Percentiles rank a stretch among this genome's conserved stretches.
These are phyloP conservation scores for Eristalis tenax DNA, from an alignment of 2,888 invertebrate genomes.

Conservation along the genomic window DNA sequence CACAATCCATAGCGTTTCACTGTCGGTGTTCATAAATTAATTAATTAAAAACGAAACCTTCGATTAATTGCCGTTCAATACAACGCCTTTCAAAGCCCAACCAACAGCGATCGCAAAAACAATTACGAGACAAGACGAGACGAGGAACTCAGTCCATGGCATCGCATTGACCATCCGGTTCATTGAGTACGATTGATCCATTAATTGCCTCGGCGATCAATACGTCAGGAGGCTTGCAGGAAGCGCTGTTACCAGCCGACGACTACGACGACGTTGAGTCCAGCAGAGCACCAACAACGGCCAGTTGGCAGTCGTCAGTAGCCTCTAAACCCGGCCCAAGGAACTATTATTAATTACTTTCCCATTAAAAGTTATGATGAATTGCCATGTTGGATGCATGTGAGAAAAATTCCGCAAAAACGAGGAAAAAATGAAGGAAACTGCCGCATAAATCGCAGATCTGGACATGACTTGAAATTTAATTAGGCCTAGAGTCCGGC, in stretches of 20 bases:
- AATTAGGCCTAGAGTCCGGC: constrained; percentile 50
- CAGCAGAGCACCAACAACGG: constrained; percentile 16
- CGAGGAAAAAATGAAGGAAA: constrained; percentile 19
- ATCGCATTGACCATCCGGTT: constrained; percentile 29
- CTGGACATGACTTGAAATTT: constrained; percentile 71
- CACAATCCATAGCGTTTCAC: constrained; percentile 42
- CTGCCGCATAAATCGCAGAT: constrained; percentile 63
- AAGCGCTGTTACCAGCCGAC: constrained; percentile 32
- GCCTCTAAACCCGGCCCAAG: constrained; percentile 54
- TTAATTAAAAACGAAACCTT: constrained; percentile 67
- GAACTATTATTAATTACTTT: constrained; percentile 72
- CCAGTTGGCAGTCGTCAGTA: constrained; percentile 32
- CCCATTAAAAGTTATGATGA: constrained; percentile 72
- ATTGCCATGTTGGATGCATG: constrained; percentile 65
- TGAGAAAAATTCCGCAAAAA: constrained; percentile 62
- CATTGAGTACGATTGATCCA: constrained; percentile 65
- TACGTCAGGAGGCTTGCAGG: constrained; percentile 61
- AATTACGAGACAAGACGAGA: not conserved
- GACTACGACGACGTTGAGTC: constrained; percentile 15
- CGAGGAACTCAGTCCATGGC: constrained; percentile 22
- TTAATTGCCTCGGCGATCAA: constrained; percentile 55
- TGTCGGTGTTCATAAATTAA: constrained; percentile 70
- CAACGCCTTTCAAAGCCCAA: constrained; percentile 56
- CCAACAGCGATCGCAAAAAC: constrained; percentile 21
- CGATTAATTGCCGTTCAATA: constrained; percentile 68